Base-by-base conservation (phyloP, 2,888 invertebrate genomes). In the Clitarchus hookeri region DNA sequence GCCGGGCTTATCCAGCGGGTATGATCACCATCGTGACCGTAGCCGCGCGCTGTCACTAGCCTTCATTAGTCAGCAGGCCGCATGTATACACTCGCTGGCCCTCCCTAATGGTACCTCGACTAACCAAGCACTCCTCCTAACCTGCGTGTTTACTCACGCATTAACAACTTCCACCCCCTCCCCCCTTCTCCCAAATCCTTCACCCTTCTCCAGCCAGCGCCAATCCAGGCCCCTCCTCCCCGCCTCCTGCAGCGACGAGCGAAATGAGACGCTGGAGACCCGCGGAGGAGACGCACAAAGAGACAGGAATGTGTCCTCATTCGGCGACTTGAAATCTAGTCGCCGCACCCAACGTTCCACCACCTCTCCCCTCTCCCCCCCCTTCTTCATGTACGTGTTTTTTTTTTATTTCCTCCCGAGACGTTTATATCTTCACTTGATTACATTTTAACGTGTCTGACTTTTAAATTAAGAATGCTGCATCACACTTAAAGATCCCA, bases 381-480 rank as follows among this genome's bases (percentile, higher is more conserved):
- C 8, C 65, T 12, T 19, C 23, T n/a, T n/a, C 65, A 65, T 8
- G 16, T 23, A 23, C 11, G 65, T 65, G 65, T 65, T 65, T 16
- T 65, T n/a, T 65, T 65, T 82, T 82, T 19, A 44, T 82, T 27
- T 82, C 82, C 82, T 82, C 82, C 82, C 82, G 65, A 16, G 82
- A 44, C 82, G 82, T 44, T 27, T 82, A 27, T 82, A 82, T 82
- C 82, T 82, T 82, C 44, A 27, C 82, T 36, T 82, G 82, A 82
- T 82, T 82, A 27, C 82, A 27, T 82, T 82, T 36, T 82, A 82
- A 82, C 82, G 82, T 36, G 82, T 82, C 82, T 82, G 82, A 82
- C 82, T 82, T 82, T 36, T 27, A 23, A 82, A 82, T 82, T 16
- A 82, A 27, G 82, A 82, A 82, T 82, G 82, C 82, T 23, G 82